phyloP scores from a whole-genome alignment of 1,140 invertebrate species.

The Drosophila repletoides region DNA sequence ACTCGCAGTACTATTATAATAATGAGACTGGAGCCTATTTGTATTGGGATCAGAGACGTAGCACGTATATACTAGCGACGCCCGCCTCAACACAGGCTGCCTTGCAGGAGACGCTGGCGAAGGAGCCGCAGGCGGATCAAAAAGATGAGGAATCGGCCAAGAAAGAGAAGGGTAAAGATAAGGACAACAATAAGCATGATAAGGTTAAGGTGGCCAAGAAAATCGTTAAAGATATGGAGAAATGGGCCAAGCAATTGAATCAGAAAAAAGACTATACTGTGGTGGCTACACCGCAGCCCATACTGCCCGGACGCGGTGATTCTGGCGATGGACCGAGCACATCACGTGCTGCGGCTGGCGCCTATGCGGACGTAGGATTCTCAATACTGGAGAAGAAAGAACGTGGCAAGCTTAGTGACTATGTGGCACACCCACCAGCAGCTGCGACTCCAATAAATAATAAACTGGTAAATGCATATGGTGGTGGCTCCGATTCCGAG shows the following conservation, averaged over 20 bases:
- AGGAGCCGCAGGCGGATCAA: slow-evolving; percentile 35
- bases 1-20: slow-evolving; percentile 97
- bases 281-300: slow-evolving; percentile 69
- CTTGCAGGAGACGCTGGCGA: slow-evolving; percentile 54
- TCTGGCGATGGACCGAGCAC: slow-evolving; percentile 56
- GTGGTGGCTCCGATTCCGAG: slow-evolving; percentile 83
- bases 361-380: slow-evolving; percentile 95
- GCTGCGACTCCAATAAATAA: slow-evolving; percentile 53
- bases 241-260: slow-evolving; percentile 98
- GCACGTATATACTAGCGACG: slow-evolving; percentile 91
- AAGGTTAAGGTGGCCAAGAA: slow-evolving; percentile 99
- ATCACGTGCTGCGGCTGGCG: slow-evolving; percentile 77
- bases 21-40: slow-evolving; percentile 94
- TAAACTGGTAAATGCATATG: slow-evolving; percentile 89
- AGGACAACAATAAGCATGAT: slow-evolving; percentile 84
- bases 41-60: slow-evolving; percentile 95
- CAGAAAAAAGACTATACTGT: slow-evolving; percentile 93
- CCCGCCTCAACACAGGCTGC: slow-evolving; percentile 83
- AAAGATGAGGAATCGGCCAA: slow-evolving; percentile 81
- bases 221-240: slow-evolving; percentile 98
- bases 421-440: slow-evolving; percentile 30
- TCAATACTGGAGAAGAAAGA: slow-evolving; percentile 90
- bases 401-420: slow-evolving; percentile 49
- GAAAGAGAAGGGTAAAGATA: slow-evolving; percentile 82
- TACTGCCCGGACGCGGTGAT: slow-evolving; percentile 36